Evolutionary conservation across 1,140 invertebrate species (phyloP).

Genomic region (Drosophila burlai): DNA sequence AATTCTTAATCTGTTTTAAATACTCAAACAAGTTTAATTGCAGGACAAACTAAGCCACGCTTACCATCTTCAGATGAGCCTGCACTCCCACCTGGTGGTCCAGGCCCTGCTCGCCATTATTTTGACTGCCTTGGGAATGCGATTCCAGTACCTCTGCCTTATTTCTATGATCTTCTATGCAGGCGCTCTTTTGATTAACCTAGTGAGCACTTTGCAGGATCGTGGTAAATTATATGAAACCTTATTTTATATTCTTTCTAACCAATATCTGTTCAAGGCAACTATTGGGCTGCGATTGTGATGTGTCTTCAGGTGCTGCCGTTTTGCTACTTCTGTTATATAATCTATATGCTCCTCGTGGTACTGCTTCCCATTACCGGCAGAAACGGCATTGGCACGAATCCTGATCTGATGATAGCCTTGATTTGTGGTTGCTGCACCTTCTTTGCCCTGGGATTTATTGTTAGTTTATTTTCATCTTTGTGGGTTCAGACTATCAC

Average conservation of each 20-base stretch:
- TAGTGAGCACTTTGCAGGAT: conserved; percentile 62
- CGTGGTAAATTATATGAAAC: conserved; percentile 53
- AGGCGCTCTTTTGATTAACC: conserved; percentile 56
- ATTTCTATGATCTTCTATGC: conserved; percentile 72
- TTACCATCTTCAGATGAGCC: conserved; percentile 60
- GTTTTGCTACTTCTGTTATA: conserved; percentile 87
- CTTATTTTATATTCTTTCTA: no score
- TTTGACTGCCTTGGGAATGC: conserved; percentile 42
- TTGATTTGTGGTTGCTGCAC: conserved; percentile 85
- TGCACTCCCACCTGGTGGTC: conserved; percentile 60
- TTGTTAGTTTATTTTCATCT: conserved; percentile 32
- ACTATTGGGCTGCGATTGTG: conserved; percentile 86
- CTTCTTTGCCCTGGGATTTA: conserved; percentile 65
- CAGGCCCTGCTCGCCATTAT: conserved; percentile 44
- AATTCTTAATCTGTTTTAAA: fast-evolving
- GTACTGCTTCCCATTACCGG: conserved; percentile 89
- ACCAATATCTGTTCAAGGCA: not conserved
- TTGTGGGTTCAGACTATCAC: fast-evolving
- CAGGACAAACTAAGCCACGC: conserved; percentile 52
- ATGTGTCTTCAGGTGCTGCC: conserved; percentile 80
- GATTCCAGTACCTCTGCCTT: conserved; percentile 60
- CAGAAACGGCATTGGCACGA: conserved; percentile 87
- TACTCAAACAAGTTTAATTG: not conserved
- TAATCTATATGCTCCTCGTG: conserved; percentile 89
- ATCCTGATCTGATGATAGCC: conserved; percentile 87